Evolutionary conservation across 2,113 vertebrate genomes (phyloP).

Genomic region (Chionomys nivalis): DNA sequence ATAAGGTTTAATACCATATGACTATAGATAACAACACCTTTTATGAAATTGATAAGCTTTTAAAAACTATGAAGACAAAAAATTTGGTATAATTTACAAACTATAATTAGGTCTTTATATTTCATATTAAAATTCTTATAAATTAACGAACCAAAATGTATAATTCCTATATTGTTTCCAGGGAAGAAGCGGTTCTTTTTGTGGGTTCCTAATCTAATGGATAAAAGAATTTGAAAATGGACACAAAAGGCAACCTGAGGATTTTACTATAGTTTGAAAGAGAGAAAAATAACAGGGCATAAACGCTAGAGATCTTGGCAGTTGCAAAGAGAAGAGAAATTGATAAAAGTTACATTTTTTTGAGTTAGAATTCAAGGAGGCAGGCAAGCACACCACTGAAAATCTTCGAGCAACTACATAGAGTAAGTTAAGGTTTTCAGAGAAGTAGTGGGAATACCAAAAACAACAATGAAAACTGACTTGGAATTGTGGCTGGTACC

Average conservation of each 20-base stretch:
- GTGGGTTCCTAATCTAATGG: not conserved
- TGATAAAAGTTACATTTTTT: not conserved
- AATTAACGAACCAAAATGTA: not conserved
- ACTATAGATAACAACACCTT: not conserved
- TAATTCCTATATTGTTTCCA: not conserved
- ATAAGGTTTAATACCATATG: not conserved
- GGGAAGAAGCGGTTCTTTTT: not conserved
- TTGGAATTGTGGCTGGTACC: not conserved
- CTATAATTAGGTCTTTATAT: not conserved
- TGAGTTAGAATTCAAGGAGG: not conserved
- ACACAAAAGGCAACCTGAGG: not conserved
- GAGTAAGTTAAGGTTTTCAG: not conserved
- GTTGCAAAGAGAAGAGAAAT: not conserved
- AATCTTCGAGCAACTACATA: not conserved
- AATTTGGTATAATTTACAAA: not conserved
- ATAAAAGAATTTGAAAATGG: not conserved
- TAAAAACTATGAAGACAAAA: slow-evolving; percentile 15
- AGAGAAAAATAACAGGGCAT: not conserved
- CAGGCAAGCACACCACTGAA: not conserved
- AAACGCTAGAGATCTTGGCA: not conserved
- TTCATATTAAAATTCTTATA: not conserved
- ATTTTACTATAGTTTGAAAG: not conserved
- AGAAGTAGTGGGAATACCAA: not conserved
- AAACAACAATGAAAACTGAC: not conserved
- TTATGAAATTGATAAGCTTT: slow-evolving; percentile 12